Conservation (phyloP, 2,888 invertebrate genomes). For the Eudemis profundana region DNA sequence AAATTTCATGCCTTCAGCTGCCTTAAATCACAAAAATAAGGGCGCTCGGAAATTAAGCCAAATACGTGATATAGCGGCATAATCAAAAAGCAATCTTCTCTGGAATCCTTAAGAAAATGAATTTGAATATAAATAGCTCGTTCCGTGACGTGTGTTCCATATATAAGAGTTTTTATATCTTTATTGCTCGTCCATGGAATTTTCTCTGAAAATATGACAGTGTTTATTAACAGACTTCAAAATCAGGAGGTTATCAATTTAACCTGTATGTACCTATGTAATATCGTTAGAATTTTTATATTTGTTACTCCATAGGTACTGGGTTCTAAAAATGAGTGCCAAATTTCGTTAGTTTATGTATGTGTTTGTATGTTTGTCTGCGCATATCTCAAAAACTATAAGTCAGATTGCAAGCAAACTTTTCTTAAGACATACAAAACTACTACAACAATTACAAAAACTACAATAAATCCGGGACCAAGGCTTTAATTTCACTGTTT, state of each 20-base stretch:
- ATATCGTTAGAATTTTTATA: too few relatives aligned
- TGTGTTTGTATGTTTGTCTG: too few relatives aligned
- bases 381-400: too few relatives aligned
- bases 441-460: too few relatives aligned
- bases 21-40: conserved; percentile 18
- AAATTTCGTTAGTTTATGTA: too few relatives aligned
- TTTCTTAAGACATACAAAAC: neutral
- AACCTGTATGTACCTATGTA: too few relatives aligned
- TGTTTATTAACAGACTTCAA: too few relatives aligned
- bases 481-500: conserved; percentile 15
- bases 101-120: conserved; percentile 50
- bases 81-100: conserved; percentile 55
- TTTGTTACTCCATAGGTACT: too few relatives aligned
- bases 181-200: neutral
- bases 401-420: too few relatives aligned
- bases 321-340: too few relatives aligned
- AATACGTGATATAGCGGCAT: conserved; percentile 49
- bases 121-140: conserved; percentile 58
- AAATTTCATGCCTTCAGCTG: neutral
- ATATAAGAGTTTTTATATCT: conserved; percentile 31
- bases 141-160: conserved; percentile 41
- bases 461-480: conserved; percentile 19
- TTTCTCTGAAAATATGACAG: conserved; percentile 3
- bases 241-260: too few relatives aligned
- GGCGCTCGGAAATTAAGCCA: conserved; percentile 39